Conservation (phyloP, 2,797 vertebrate genomes). For the Neoniphon sammara region DNA sequence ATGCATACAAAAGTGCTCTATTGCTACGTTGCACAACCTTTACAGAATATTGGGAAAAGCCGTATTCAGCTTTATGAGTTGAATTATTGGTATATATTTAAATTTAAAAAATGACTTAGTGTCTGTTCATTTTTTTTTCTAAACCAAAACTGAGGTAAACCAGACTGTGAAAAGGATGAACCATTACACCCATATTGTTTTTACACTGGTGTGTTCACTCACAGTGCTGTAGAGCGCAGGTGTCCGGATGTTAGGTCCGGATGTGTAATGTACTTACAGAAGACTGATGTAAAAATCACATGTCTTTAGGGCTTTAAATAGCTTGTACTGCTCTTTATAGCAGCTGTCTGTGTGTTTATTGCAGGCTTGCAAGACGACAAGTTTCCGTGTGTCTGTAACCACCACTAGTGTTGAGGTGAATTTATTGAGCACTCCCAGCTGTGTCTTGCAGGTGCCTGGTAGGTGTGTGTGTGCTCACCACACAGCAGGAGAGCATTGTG, state of each 20-base stretch:
- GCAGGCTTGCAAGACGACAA: conserved; percentile 21
- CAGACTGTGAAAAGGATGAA: too few relatives aligned
- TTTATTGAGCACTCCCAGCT: conserved; percentile 53
- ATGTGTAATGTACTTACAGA: conserved; percentile 19
- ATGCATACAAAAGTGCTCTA: too few relatives aligned
- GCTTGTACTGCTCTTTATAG: conserved; percentile 37
- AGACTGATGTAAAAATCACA: not conserved
- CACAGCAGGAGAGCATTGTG: conserved; percentile 89
- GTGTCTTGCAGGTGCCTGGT: conserved; percentile 84
- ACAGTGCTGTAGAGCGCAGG: conserved; percentile 14
- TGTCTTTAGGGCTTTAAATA: conserved; percentile 35
- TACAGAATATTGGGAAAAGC: too few relatives aligned
- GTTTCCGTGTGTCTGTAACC: conserved; percentile 17
- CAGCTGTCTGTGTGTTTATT: conserved; percentile 39
- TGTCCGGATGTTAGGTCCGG: conserved; percentile 38
- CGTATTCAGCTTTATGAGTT: too few relatives aligned
- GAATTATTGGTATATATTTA: too few relatives aligned
- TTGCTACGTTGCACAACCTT: too few relatives aligned
- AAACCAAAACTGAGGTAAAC: too few relatives aligned
- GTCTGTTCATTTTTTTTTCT: too few relatives aligned
- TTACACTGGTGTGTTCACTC: conserved; percentile 29
- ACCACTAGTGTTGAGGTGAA: conserved; percentile 27
- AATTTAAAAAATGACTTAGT: too few relatives aligned
- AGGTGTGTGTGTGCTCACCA: conserved; percentile 89
- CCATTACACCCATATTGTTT: not conserved